Base-by-base conservation (phyloP, 1,140 invertebrate genomes). In the Thalassaphorura encarpata region DNA sequence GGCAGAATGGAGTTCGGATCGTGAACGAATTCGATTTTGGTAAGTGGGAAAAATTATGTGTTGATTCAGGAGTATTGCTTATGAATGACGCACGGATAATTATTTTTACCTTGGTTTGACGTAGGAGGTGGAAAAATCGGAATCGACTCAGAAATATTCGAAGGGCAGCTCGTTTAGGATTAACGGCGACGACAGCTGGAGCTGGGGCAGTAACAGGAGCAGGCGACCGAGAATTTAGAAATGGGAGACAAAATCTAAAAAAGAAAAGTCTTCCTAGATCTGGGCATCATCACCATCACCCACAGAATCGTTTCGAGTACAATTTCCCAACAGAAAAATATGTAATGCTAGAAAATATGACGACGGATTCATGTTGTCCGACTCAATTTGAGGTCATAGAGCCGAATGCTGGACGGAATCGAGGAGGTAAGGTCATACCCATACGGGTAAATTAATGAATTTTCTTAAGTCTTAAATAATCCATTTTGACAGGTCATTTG, bases 371-470 rank as follows among this genome's bases (percentile, higher is more conserved):
- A 3, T 91, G 87, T 71, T 91, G 87, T 72, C 86, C 87, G 19
- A 80, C 81, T 24, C 76, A 83, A 13, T 72, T 79, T 58, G 83
- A 87, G 68, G 82, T 84, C 77, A 79, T 84, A 46, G 79, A 84
- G 68, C 87, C 86, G 23, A 70, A 77, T 55, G 85, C 84, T 36
- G 88, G 87, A 56, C 76, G 78, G 43, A 88, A 86, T 67, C 77
- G 77, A 60, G 61, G 41, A 28, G 62, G 62, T 64, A 58, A 52
- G 36, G 3, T 31, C 15, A 28, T 43, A n/a, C 18, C 18, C 23
- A 31, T 31, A 8, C 16, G 16, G 36, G 40, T 15, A 43, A 23
- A 1, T 36, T 29, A 1, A 49, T 40, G n/a, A n/a, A n/a, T n/a
- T n/a, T n/a, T n/a, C 26, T 42, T 43, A 3, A 4, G 1, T 26